Percentiles rank a stretch among this genome's conserved stretches.
These are phyloP conservation scores for Sebastiscus tertius DNA, from an alignment of 2,797 vertebrate genomes.

Conservation along the genomic window DNA sequence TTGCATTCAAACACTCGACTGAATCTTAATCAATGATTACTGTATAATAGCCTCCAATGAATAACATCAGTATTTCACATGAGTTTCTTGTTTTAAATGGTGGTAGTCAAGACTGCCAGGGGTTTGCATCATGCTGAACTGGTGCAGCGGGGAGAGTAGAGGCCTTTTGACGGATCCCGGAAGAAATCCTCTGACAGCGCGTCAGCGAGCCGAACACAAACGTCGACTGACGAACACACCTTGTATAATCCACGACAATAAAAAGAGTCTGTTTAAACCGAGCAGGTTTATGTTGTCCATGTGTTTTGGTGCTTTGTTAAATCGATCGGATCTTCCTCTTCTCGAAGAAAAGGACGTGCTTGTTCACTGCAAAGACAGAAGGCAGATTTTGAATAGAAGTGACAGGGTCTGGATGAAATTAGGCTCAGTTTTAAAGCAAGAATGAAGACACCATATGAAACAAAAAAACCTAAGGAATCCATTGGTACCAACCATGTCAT, in stretches of 20 bases:
- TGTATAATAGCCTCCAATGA: background rate
- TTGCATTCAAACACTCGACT: background rate
- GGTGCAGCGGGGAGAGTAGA: background rate
- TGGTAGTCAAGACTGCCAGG: background rate
- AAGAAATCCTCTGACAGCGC: constrained; percentile 10
- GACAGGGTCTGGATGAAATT: background rate
- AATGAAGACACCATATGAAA: too few species aligned
- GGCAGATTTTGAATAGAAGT: background rate
- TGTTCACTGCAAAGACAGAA: constrained; percentile 85
- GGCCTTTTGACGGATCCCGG: background rate
- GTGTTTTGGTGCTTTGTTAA: constrained; percentile 68
- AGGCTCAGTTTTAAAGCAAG: too few species aligned
- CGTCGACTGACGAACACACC: background rate
- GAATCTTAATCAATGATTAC: background rate
- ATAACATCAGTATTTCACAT: background rate
- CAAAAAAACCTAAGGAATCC: too few species aligned
- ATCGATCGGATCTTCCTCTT: constrained; percentile 94
- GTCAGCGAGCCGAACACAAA: constrained; percentile 5
- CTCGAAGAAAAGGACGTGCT: constrained; percentile 94
- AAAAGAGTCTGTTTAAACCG: constrained; percentile 27
- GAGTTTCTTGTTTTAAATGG: background rate
- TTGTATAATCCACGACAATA: constrained; percentile 8
- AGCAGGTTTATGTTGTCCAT: constrained; percentile 24
- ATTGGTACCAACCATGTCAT: too few species aligned
- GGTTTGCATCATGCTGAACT: background rate